Evolutionary conservation across 1,140 invertebrate species (phyloP), one percentile per base, ranked within the genome.

Genomic region (Drosophila bocqueti): DNA sequence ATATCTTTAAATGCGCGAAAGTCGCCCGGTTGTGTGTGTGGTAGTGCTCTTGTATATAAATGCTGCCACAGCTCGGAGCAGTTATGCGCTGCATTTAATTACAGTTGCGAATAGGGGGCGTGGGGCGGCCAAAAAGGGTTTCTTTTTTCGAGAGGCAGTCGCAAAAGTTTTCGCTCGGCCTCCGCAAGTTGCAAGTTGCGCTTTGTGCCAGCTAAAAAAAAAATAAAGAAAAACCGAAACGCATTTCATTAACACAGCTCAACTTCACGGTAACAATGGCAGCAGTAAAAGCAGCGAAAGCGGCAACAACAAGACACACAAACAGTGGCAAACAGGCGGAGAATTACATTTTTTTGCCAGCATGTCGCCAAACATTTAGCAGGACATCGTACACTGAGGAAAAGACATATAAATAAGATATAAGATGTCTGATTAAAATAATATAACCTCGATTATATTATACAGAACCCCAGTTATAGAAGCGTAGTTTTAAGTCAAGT

Each of bases 41-140:
- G 11, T 36, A 50, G 62, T 52, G 42, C 60, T 74, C 65, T 74
- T 69, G 36, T 67, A 54, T 60, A 72, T 68, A 89, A 87, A 84
- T 81, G 81, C 62, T 78, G 78, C 60, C 57, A 42, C 63, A 75
- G 76, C 72, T 74, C 42, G 81, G 63, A 81, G 78, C 79, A 84
- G 85, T 90, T 89, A 76, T 90, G 84, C 79, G 64, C 85, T 90
- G 85, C 85, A 90, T 90, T 90, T 90, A 90, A 90, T 90, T 90
- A 90, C 86, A 62, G 76, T 71, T 79, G 76, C 72, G 43, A 65
- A 62, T 63, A 75, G 83, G 60, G 62, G 26, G 67, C 45, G 50
- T n/a, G 24, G 52, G 67, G 40, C 21, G 26, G 24, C 8, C n/a
- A 38, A 21, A 55, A 38, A 38, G 16, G 38, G 38, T 21, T 63